Evolutionary conservation across 2,113 vertebrate species (phyloP).

Genomic region (Xiphophorus hellerii): DNA sequence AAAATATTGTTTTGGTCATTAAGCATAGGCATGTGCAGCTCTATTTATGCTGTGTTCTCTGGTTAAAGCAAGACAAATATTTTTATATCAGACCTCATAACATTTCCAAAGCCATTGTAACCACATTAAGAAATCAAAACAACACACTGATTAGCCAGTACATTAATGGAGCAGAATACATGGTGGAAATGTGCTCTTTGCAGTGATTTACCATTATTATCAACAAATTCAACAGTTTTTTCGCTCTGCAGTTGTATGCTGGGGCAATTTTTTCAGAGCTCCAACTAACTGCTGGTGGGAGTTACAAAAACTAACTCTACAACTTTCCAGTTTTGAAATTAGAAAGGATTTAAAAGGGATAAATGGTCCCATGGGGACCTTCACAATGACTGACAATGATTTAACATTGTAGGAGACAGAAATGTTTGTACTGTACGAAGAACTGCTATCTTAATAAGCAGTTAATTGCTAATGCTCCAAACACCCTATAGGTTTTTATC

Average conservation of each 20-base stretch:
- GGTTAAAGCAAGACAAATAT: background rate
- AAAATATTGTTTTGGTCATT: too few species aligned
- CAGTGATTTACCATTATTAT: background rate
- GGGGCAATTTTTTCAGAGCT: background rate
- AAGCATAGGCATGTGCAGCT: too few species aligned
- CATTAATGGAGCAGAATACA: background rate
- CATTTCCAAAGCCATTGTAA: background rate
- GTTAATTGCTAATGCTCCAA: slow-evolving; percentile 48
- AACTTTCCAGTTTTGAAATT: slow-evolving; percentile 21
- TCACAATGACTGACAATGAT: slow-evolving; percentile 40
- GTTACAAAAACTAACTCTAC: slow-evolving; percentile 11
- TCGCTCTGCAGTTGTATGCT: background rate
- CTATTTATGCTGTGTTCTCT: background rate
- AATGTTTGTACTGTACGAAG: slow-evolving; percentile 32
- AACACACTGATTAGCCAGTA: background rate
- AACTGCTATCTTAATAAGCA: slow-evolving; percentile 43
- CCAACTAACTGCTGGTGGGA: background rate
- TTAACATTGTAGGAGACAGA: slow-evolving; percentile 28
- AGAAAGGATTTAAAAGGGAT: slow-evolving; percentile 20
- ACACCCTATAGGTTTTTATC: slow-evolving; percentile 54
- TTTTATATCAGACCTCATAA: background rate
- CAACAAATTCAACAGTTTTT: slow-evolving; percentile 1
- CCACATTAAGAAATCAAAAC: background rate
- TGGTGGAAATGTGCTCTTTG: background rate
- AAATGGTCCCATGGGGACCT: slow-evolving; percentile 24